Conservation (phyloP, 2,113 vertebrate genomes). For the Xiphophorus hellerii region DNA sequence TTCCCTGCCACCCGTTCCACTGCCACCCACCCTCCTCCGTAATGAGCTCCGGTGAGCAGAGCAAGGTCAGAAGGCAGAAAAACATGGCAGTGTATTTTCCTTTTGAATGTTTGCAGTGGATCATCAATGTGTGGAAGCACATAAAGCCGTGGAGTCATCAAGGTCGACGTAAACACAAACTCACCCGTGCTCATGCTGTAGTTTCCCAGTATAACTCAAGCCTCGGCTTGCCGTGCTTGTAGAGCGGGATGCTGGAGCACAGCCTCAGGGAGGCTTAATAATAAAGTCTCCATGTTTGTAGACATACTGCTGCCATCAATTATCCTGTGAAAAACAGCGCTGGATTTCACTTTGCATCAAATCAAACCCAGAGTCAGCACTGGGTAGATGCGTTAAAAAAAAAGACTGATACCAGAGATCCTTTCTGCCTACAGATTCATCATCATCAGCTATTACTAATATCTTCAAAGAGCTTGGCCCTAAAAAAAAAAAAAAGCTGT, state of each 20-base stretch:
- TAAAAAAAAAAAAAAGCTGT: too few relatives aligned
- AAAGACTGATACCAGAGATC: too few relatives aligned
- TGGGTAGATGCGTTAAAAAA: too few relatives aligned
- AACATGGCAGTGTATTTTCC: conserved; percentile 26
- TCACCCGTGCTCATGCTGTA: background rate
- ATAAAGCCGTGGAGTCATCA: conserved; percentile 18
- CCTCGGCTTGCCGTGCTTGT: background rate
- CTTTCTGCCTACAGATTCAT: too few relatives aligned
- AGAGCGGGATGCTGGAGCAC: background rate
- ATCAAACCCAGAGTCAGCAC: conserved; percentile 32
- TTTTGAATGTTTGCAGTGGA: conserved; percentile 26
- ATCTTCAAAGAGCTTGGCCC: too few relatives aligned
- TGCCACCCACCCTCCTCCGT: conserved; percentile 46
- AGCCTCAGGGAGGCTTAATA: conserved; percentile 53
- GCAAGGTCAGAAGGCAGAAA: conserved; percentile 47
- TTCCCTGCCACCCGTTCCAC: conserved; percentile 49
- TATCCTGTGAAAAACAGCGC: conserved; percentile 50
- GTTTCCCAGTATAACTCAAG: background rate
- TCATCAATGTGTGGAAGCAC: conserved; percentile 12
- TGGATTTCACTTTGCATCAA: conserved; percentile 59
- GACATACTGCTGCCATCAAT: conserved; percentile 42
- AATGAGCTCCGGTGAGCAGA: conserved; percentile 63
- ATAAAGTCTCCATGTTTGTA: conserved; percentile 69
- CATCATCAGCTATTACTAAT: too few relatives aligned
- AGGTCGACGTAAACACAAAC: conserved; percentile 41